Conservation (phyloP, 2,797 vertebrate genomes). For the Podargus strigoides region DNA sequence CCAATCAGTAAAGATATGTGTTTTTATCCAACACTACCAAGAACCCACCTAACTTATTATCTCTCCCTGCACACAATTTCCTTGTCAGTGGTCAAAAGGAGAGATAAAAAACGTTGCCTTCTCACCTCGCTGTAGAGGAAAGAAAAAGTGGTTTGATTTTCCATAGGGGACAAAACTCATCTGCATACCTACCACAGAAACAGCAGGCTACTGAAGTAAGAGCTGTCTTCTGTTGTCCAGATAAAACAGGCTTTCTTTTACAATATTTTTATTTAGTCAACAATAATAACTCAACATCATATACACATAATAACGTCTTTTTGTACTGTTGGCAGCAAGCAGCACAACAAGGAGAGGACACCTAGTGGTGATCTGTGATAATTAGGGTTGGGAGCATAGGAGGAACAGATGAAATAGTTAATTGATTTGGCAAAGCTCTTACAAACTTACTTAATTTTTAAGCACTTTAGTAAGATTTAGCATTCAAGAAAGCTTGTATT, state of each 20-base stretch:
- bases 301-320: fast-evolving
- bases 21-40: neutral
- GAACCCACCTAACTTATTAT: neutral
- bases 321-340: neutral
- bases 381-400: neutral
- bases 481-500: neutral
- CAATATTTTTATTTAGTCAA: neutral
- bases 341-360: conserved; percentile 53
- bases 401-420: neutral
- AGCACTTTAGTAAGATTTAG: neutral
- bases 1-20: neutral
- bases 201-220: neutral
- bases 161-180: neutral
- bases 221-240: neutral
- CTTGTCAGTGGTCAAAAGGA: neutral
- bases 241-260: neutral
- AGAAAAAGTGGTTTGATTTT: neutral
- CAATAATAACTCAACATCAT: neutral
- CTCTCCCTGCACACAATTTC: neutral
- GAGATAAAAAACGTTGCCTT: neutral
- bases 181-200: neutral
- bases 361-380: conserved; percentile 43
- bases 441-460: neutral
- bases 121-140: neutral
- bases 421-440: neutral